These are phyloP conservation scores for Microplitis mediator DNA, from an alignment of 1,140 invertebrate species.

Conservation along the genomic window DNA sequence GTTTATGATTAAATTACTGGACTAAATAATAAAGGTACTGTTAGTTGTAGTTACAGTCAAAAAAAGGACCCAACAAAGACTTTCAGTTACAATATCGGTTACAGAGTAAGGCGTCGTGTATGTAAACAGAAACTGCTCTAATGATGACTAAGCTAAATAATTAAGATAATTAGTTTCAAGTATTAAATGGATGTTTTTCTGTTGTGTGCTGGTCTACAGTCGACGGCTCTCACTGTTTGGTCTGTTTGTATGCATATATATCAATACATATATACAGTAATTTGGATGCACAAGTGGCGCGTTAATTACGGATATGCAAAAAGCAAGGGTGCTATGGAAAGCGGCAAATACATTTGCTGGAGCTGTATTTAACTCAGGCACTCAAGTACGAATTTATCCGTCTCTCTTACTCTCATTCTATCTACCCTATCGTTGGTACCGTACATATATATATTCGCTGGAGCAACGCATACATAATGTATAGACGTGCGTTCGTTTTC, in stretches of 20 bases:
- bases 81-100: no score
- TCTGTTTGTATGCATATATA: not conserved
- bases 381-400: constrained; percentile 32
- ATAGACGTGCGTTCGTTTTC: constrained; percentile 27
- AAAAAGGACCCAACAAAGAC: no score
- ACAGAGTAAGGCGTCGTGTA: no score
- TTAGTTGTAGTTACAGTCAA: no score
- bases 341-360: constrained; percentile 12
- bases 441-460: not conserved
- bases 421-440: not conserved
- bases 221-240: no score
- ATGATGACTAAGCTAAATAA: no score
- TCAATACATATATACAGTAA: not conserved
- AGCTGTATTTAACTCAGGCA: constrained; percentile 20
- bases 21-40: no score
- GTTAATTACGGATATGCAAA: constrained; percentile 17
- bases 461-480: constrained; percentile 30
- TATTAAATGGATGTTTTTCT: no score
- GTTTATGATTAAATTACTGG: no score
- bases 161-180: no score
- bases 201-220: no score
- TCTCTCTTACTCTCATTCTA: constrained; percentile 11
- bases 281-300: constrained; percentile 8
- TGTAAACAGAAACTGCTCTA: no score
- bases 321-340: not conserved